Evolutionary conservation across 30 jellyfish, hydroid and myxozoan genomes (phyloP).

Genomic region (Aurelia sp.): DNA sequence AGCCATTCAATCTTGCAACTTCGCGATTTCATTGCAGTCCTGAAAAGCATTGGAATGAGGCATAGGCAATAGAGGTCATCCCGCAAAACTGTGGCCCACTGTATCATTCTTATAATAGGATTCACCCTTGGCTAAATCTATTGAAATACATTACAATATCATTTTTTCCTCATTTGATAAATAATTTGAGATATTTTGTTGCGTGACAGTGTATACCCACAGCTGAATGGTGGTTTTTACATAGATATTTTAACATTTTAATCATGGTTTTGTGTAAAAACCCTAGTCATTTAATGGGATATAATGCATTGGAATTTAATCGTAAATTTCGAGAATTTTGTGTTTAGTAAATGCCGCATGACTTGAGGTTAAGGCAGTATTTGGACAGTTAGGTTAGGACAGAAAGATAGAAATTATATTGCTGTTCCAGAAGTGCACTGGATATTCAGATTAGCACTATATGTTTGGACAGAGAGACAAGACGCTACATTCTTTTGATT

Average conservation of each 20-base stretch:
- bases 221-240: neutral
- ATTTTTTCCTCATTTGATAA: neutral
- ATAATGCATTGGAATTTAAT: conserved; percentile 9
- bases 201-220: conserved; percentile 1
- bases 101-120: neutral
- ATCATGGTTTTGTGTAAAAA: conserved; percentile 15
- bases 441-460: too few relatives aligned
- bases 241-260: neutral
- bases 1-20: too few relatives aligned
- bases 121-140: neutral
- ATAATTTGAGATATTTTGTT: neutral
- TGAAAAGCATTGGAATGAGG: too few relatives aligned
- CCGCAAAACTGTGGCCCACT: too few relatives aligned
- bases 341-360: neutral
- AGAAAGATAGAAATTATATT: too few relatives aligned
- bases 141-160: neutral
- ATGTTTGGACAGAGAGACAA: too few relatives aligned
- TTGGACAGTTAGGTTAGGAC: too few relatives aligned
- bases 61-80: too few relatives aligned
- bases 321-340: neutral
- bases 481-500: too few relatives aligned
- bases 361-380: too few relatives aligned
- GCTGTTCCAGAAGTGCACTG: too few relatives aligned
- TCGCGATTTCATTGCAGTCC: too few relatives aligned
- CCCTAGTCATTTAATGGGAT: conserved; percentile 13